Percentiles rank a stretch among this genome's conserved stretches.
These are phyloP conservation scores for Alectura lathami DNA, from an alignment of 2,113 vertebrate genomes.

Conservation along the genomic window DNA sequence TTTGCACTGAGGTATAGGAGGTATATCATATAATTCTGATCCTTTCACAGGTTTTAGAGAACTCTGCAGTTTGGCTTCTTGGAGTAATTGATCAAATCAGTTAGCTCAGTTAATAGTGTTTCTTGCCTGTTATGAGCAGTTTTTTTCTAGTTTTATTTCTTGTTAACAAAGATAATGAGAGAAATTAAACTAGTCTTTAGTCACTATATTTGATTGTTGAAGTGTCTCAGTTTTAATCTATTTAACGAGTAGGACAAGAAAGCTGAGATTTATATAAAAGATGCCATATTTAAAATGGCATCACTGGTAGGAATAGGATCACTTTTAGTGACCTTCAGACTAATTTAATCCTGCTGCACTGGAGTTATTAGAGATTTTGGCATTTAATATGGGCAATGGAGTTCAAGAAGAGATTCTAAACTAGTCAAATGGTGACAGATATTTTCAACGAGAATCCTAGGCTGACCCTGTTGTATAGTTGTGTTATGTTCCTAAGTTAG, in stretches of 20 bases:
- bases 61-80: background rate
- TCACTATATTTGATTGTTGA: background rate
- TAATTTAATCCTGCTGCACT: background rate
- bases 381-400: background rate
- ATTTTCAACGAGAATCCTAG: background rate
- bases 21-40: background rate
- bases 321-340: background rate
- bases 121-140: background rate
- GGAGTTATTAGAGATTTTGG: background rate
- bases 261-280: background rate
- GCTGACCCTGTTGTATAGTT: background rate
- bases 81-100: background rate
- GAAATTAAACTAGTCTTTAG: background rate
- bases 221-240: background rate
- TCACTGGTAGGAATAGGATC: background rate
- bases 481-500: background rate
- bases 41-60: background rate
- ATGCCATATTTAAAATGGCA: background rate
- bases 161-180: background rate
- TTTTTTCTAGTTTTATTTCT: background rate
- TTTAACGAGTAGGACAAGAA: background rate
- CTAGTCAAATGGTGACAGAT: background rate
- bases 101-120: background rate
- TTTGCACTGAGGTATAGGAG: background rate
- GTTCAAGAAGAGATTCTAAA: background rate